Conservation (phyloP, 2,113 vertebrate genomes). For the Guaruba guarouba region DNA sequence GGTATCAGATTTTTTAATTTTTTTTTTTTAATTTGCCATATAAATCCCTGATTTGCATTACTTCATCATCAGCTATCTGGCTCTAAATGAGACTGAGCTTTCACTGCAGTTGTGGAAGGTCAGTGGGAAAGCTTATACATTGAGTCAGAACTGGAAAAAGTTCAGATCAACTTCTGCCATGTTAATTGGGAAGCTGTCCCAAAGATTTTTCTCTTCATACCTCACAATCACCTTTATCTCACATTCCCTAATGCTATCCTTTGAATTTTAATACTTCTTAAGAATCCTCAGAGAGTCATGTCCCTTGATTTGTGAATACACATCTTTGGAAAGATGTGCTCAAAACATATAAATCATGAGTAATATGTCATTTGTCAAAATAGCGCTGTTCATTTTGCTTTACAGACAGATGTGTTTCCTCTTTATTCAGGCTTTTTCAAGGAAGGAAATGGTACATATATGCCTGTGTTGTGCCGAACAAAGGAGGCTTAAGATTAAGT, state of each 20-base stretch:
- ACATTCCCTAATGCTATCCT: neutral
- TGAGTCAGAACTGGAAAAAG: neutral
- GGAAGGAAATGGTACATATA: neutral
- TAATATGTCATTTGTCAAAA: neutral
- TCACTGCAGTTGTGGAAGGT: neutral
- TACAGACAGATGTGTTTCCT: neutral
- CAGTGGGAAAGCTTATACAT: neutral
- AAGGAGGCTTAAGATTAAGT: neutral
- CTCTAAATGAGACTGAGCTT: neutral
- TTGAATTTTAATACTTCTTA: neutral
- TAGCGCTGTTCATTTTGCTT: neutral
- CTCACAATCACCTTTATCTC: neutral
- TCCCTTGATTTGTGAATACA: neutral
- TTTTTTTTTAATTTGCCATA: neutral
- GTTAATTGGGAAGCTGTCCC: neutral
- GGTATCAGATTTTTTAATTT: neutral
- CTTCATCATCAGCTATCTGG: neutral
- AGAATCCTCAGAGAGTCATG: neutral
- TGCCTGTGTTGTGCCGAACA: neutral
- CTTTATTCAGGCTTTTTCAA: neutral
- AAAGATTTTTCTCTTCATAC: neutral
- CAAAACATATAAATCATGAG: neutral
- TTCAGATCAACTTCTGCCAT: neutral
- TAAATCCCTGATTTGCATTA: neutral
- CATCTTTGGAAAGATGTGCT: accelerated